Evolutionary conservation across 2,888 invertebrate genomes (phyloP).

Genomic region (Siphlonurus alternatus): DNA sequence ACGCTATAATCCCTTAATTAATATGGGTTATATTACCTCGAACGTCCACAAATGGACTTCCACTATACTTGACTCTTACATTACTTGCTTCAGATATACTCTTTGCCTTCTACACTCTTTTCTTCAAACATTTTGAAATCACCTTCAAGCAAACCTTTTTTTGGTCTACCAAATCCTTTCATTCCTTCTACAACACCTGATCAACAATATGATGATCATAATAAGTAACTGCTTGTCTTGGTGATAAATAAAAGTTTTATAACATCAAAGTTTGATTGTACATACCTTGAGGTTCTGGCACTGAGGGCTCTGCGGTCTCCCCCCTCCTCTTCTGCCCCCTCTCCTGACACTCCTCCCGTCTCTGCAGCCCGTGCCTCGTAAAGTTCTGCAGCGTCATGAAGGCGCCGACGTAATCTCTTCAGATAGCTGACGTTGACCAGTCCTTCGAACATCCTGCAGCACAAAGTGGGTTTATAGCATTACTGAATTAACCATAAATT

Average conservation of each 20-base stretch:
- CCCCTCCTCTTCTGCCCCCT: slow-evolving; percentile 8
- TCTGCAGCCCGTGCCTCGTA: slow-evolving; percentile 32
- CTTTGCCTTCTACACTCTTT: background rate
- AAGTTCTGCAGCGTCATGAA: slow-evolving; percentile 43
- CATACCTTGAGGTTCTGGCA: slow-evolving; percentile 25
- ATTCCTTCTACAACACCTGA: too few relatives aligned
- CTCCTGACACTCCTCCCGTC: slow-evolving; percentile 22
- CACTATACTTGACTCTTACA: too few relatives aligned
- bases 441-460: slow-evolving; percentile 48
- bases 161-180: background rate
- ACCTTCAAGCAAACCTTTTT: background rate
- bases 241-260: background rate
- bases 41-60: too few relatives aligned
- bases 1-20: too few relatives aligned
- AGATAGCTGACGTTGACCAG: slow-evolving; percentile 44
- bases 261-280: slow-evolving; percentile 4
- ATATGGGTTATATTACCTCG: too few relatives aligned
- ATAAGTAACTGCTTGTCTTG: too few relatives aligned
- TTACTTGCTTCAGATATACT: too few relatives aligned
- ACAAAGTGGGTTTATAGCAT: too few relatives aligned
- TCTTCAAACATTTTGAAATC: slow-evolving; percentile 8
- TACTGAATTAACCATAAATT: too few relatives aligned
- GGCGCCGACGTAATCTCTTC: slow-evolving; percentile 48
- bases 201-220: too few relatives aligned
- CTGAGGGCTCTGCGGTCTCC: slow-evolving; percentile 20